Conservation (phyloP, 2,797 vertebrate genomes). For the Malacoraja senta region DNA sequence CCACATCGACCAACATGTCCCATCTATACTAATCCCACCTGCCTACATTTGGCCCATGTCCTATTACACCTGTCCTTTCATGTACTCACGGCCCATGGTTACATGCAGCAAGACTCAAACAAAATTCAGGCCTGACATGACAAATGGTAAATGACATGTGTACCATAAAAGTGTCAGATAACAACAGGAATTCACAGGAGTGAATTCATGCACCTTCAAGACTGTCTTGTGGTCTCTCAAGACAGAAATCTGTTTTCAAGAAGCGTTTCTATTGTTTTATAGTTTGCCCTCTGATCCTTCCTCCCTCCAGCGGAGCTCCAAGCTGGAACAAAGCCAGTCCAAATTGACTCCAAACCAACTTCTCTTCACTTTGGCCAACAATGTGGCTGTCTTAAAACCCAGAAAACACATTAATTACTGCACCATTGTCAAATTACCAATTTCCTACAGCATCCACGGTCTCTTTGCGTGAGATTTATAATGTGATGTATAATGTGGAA, state of each 20-base stretch:
- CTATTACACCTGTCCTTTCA: too few species aligned
- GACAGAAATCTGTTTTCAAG: not conserved
- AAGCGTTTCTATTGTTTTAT: not conserved
- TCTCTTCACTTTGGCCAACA: not conserved
- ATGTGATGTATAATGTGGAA: not conserved
- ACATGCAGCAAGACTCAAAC: too few species aligned
- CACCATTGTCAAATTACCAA: too few species aligned
- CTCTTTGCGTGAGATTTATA: not conserved
- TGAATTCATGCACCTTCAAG: not conserved
- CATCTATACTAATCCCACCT: too few species aligned
- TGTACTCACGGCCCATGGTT: too few species aligned
- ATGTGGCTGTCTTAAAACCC: not conserved
- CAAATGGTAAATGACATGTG: too few species aligned
- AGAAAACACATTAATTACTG: not conserved
- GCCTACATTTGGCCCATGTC: too few species aligned
- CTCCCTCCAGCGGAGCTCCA: not conserved
- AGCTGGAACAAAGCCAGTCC: not conserved
- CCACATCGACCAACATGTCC: too few species aligned
- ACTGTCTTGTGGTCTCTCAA: not conserved
- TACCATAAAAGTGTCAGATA: too few species aligned
- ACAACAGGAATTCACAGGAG: not conserved
- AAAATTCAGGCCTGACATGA: too few species aligned
- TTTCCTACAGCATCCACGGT: not conserved
- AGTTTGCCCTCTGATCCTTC: not conserved
- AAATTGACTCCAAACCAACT: not conserved